Conservation (phyloP, 92 coral and sea anemone species). For the Palythoa grandis region DNA sequence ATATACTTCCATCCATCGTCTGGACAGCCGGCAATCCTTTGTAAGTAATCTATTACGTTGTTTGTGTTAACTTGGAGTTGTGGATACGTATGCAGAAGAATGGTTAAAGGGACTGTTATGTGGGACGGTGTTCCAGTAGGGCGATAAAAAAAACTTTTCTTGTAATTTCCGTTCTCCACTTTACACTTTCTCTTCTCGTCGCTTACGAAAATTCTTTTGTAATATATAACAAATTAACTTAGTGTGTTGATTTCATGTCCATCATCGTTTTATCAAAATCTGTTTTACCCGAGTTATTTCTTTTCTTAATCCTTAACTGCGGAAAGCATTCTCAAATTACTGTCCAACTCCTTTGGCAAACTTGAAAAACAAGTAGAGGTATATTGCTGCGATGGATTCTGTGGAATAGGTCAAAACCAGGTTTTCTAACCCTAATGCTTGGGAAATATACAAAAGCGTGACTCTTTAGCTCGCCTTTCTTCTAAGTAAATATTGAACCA, state of each 20-base stretch:
- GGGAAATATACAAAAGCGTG: conserved; percentile 19
- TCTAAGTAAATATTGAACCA: conserved; percentile 38
- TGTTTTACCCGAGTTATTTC: conserved; percentile 15
- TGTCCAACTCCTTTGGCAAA: background rate
- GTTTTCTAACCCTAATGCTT: background rate
- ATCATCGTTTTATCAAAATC: conserved; percentile 19
- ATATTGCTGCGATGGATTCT: background rate
- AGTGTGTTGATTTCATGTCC: conserved; percentile 13
- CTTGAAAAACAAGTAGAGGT: background rate
- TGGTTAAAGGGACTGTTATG: background rate
- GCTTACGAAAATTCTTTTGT: background rate
- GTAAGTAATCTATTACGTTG: conserved; percentile 11
- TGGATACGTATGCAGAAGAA: background rate
- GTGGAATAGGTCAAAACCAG: background rate
- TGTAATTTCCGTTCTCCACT: background rate
- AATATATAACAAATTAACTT: background rate
- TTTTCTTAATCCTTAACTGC: background rate
- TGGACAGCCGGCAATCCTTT: conserved; percentile 39
- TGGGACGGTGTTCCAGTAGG: background rate
- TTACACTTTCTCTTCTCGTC: background rate
- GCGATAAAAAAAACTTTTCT: background rate
- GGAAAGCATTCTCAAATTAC: conserved; percentile 15
- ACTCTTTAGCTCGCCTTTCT: background rate
- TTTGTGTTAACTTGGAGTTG: background rate
- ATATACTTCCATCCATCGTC: conserved; percentile 37